Evolutionary conservation across 2,888 invertebrate genomes (phyloP).

Genomic region (Diploptera punctata): DNA sequence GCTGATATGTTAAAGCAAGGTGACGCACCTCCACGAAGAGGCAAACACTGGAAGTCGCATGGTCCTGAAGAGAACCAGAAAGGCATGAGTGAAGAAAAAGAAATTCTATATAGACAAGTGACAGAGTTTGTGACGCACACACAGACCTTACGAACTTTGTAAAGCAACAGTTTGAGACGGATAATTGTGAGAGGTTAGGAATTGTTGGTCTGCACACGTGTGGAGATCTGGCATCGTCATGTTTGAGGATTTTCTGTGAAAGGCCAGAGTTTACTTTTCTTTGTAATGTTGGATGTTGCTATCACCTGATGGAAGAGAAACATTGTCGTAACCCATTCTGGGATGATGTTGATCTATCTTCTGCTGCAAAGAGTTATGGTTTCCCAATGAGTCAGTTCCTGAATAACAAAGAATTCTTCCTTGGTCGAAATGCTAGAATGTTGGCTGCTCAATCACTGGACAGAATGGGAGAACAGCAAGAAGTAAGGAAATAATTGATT

Average conservation of each 20-base stretch:
- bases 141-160: slow-evolving; percentile 61
- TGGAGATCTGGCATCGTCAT: slow-evolving; percentile 79
- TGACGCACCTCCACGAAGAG: slow-evolving; percentile 38
- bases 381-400: slow-evolving; percentile 74
- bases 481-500: too few species aligned
- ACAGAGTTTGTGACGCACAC: slow-evolving; percentile 65
- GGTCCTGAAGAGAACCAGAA: not conserved
- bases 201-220: slow-evolving; percentile 86
- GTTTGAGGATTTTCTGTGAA: slow-evolving; percentile 70
- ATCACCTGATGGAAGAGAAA: slow-evolving; percentile 76
- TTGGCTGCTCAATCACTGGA: slow-evolving; percentile 85
- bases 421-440: slow-evolving; percentile 85
- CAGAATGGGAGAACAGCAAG: slow-evolving; percentile 58
- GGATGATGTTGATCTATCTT: slow-evolving; percentile 48
- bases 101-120: slow-evolving; percentile 63
- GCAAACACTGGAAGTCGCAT: slow-evolving; percentile 52
- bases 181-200: slow-evolving; percentile 44
- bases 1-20: slow-evolving; percentile 56
- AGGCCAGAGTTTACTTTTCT: slow-evolving; percentile 64
- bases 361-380: slow-evolving; percentile 54
- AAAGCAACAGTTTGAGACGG: slow-evolving; percentile 14
- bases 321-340: slow-evolving; percentile 53
- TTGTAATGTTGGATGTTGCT: slow-evolving; percentile 90
- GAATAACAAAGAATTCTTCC: slow-evolving; percentile 55
- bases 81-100: not conserved